Evolutionary conservation across 2,797 vertebrate species (phyloP).

Genomic region (Ctenosaura bakeri): DNA sequence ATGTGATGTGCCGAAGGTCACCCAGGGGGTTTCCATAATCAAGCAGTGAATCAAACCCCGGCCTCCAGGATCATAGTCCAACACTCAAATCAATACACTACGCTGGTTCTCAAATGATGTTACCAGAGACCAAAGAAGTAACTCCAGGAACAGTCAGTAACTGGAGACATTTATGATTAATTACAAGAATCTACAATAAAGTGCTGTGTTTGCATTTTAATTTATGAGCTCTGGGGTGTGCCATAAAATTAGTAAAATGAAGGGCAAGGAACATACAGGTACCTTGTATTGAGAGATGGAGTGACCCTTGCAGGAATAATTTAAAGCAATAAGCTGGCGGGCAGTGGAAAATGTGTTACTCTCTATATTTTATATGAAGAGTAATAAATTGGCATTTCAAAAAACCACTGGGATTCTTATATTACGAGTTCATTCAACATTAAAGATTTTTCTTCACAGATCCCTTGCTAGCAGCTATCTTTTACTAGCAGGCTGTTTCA

Average conservation of each 20-base stretch:
- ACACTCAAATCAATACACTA: too few species aligned
- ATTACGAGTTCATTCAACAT: neutral
- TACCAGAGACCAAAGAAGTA: slow-evolving; percentile 70
- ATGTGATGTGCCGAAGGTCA: too few species aligned
- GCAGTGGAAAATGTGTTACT: neutral
- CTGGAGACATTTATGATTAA: slow-evolving; percentile 76
- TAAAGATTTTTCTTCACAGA: neutral
- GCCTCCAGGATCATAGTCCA: too few species aligned
- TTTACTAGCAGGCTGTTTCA: neutral
- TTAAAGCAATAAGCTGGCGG: slow-evolving; percentile 26
- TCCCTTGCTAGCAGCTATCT: slow-evolving; percentile 5
- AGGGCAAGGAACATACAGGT: slow-evolving; percentile 47
- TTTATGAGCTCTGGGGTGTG: slow-evolving; percentile 63
- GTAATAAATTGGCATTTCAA: neutral
- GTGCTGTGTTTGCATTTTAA: slow-evolving; percentile 74
- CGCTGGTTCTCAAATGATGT: slow-evolving; percentile 11
- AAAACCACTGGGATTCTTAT: neutral
- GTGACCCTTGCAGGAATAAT: slow-evolving; percentile 44
- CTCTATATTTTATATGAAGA: neutral
- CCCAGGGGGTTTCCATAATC: too few species aligned
- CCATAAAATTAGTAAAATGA: slow-evolving; percentile 72
- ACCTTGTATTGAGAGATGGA: neutral
- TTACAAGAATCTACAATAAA: slow-evolving; percentile 67
- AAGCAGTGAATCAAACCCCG: too few species aligned
- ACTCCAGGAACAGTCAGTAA: slow-evolving; percentile 73